A percentile compares a stretch with the other conserved stretches of the same genome.
Evolutionary conservation across 1,140 invertebrate species (phyloP).

Genomic region (Lepidurus apus): DNA sequence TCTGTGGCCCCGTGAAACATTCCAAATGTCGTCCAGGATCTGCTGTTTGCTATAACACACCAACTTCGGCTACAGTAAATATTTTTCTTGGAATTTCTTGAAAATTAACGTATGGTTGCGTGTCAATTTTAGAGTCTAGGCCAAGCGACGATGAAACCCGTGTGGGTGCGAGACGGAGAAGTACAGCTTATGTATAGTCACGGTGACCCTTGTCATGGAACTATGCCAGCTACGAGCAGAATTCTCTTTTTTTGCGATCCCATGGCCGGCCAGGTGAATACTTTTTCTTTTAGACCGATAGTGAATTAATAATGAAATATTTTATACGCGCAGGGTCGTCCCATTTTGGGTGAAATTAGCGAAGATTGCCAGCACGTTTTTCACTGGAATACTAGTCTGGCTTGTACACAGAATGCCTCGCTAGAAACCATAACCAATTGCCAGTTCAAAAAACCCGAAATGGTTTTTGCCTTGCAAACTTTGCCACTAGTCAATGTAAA

Average conservation of each 20-base stretch:
- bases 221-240: neutral
- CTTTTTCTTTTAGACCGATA: neutral
- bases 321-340: neutral
- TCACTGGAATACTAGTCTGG: neutral
- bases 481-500: neutral
- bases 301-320: neutral
- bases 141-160: neutral
- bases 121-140: neutral
- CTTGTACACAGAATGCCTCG: neutral
- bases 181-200: slow-evolving; percentile 9
- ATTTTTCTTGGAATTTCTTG: neutral
- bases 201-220: neutral
- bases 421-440: neutral
- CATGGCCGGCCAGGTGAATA: neutral
- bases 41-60: neutral
- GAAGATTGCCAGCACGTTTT: neutral
- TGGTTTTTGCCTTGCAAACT: neutral
- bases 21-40: slow-evolving; percentile 7
- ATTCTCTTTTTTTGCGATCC: slow-evolving; percentile 3
- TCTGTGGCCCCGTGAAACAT: neutral
- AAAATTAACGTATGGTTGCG: neutral
- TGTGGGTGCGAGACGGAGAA: neutral
- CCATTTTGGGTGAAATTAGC: neutral
- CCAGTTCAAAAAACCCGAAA: neutral
- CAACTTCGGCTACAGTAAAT: neutral